Conservation (phyloP, 2,888 invertebrate species). For the Fragum whitleyi region DNA sequence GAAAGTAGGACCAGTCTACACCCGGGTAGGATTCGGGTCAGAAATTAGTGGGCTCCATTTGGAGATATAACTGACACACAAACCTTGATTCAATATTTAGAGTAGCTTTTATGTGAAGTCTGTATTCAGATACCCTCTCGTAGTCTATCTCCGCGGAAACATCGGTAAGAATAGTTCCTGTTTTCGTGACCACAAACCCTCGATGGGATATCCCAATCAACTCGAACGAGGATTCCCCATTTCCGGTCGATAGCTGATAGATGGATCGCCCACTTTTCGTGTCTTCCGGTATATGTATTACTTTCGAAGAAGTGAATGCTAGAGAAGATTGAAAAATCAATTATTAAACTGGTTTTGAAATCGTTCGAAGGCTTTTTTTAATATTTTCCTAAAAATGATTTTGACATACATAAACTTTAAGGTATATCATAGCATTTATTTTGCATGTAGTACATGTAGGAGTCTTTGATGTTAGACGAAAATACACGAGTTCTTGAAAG, state of each 20-base stretch:
- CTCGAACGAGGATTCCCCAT: neutral
- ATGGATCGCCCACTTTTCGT: neutral
- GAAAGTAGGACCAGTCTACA: too few species aligned
- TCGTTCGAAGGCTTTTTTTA: too few species aligned
- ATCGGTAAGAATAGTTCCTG: neutral
- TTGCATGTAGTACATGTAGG: too few species aligned
- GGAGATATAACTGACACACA: too few species aligned
- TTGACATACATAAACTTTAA: too few species aligned
- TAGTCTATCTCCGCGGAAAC: slow-evolving; percentile 4
- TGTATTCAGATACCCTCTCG: neutral
- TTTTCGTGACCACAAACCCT: neutral
- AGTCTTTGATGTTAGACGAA: too few species aligned
- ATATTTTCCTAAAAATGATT: too few species aligned
- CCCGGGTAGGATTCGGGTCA: too few species aligned
- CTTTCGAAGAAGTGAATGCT: slow-evolving; percentile 21
- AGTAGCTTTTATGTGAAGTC: slow-evolving; percentile 1
- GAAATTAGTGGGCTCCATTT: too few species aligned
- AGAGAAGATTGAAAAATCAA: neutral
- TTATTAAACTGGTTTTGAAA: too few species aligned
- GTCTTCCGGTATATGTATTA: slow-evolving; percentile 18
- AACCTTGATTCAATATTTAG: neutral
- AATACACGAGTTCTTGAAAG: too few species aligned
- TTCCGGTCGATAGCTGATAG: slow-evolving; percentile 19
- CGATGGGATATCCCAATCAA: slow-evolving; percentile 11
- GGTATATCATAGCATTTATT: too few species aligned